Evolutionary conservation across 2,113 vertebrate genomes (phyloP), one percentile per base, ranked within the genome.

Genomic region (Theropithecus gelada): DNA sequence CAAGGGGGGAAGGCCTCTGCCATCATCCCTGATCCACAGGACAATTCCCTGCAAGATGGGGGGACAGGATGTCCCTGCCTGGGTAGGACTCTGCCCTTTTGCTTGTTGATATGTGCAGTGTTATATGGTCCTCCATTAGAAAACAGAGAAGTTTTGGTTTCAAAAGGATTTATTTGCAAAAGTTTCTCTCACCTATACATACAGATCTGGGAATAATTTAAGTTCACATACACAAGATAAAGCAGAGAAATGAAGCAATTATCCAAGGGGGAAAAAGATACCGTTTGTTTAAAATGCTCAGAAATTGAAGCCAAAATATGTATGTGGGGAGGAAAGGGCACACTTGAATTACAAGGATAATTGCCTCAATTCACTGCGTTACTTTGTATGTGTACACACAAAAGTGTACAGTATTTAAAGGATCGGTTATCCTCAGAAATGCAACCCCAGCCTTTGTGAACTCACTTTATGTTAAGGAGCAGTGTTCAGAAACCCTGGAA

Each of bases 371-470:
- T 97, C 64, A 38, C 38, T 76, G 76, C 57, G 78, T 45, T 35
- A 92, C 94, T 97, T 81, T 96, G 95, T 59, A 6, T 50, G 38
- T 45, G 43, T 10, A 59, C 78, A 85, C 72, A 96, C 92, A 93
- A 92, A 85, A 91, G 76, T 57, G 66, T 13, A 59, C 61, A 93
- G 96, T 88, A 30, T 72, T 97, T 92, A 85, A 93, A 93, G 95
- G 88, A 96, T 97, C 93, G 17, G 30, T 61, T 97, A 45, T 85
- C 93, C 78, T 48, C 81, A 75, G 50, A 45, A 93, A 57, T 20
- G 48, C 82, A 94, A 87, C 52, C 78, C 38, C 23, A 66, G 95
- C 81, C 93, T 92, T 90, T 79, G 93, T 10, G 95, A 97, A 38
- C 18, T 38, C 32, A 13, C 73, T 96, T 91, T 55, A 94, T 79